phyloP scores from a whole-genome alignment of 2,888 invertebrate species.

The Parasteatoda lunata region DNA sequence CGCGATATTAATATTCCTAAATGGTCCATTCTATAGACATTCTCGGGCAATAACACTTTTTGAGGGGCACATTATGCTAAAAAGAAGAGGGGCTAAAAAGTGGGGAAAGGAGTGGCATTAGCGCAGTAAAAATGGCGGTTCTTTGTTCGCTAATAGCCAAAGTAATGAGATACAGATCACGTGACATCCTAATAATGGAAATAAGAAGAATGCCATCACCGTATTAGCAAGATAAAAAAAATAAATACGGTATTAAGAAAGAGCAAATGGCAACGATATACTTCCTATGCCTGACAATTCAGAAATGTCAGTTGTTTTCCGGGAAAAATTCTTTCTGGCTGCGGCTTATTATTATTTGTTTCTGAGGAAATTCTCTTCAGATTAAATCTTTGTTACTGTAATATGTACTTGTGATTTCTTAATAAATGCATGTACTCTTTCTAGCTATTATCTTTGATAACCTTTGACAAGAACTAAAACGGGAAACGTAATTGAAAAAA shows the following conservation, averaged over 20 bases:
- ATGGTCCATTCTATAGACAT: neutral
- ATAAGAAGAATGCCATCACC: conserved; percentile 24
- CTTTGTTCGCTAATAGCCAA: conserved; percentile 32
- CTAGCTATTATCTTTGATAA: no score
- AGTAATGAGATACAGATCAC: conserved; percentile 50
- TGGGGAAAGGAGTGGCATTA: neutral
- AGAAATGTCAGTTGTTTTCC: no score
- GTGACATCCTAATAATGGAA: conserved; percentile 28
- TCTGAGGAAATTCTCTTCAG: no score
- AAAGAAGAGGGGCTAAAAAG: neutral
- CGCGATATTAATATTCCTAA: no score
- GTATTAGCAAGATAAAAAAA: conserved; percentile 34
- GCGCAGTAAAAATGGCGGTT: conserved; percentile 3
- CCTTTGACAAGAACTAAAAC: no score
- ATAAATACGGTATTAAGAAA: neutral
- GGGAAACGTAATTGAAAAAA: no score
- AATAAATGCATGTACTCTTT: no score
- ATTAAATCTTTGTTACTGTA: no score
- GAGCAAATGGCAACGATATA: neutral
- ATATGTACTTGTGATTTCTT: no score
- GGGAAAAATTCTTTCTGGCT: no score
- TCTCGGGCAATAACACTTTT: neutral
- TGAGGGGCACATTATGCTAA: neutral
- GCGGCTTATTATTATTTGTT: no score
- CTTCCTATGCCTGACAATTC: neutral